Evolutionary conservation across 35 echinoderm and acorn worm genomes (phyloP), one percentile per base, ranked within the genome.

Genomic region (Hemicentrotus pulcherrimus): DNA sequence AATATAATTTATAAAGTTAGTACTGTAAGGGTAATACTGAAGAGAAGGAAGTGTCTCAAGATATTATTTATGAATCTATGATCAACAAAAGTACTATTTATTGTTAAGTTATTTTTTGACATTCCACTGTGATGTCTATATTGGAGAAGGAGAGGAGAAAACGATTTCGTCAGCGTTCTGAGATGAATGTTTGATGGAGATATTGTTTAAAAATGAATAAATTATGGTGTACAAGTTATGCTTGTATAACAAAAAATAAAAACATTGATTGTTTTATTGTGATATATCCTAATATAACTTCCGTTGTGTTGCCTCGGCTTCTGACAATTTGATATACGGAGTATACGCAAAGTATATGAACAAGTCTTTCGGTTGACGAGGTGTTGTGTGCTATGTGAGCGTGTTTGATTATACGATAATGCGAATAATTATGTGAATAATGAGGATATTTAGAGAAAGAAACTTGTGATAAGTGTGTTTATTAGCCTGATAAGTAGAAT

Each of bases 21-120:
- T 90, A 90, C 88, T 90, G 88, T 90, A 90, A 90, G 88, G 32
- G 88, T 45, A 45, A 90, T 33, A 45, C 88, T 90, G 88, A 90
- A 47, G 12, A 18, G 88, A 32, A 16, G 32, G 31, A 47, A 12
- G 86, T 90, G 32, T 90, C 32, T 90, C 32, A 47, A 90, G 88
- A 90, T 90, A 90, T 90, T 90, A 90, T 90, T 90, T 90, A 90
- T 90, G 88, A 90, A 90, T 90, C 88, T 90, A 90, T 90, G 88
- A 90, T 45, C 88, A 90, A 90, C 88, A 90, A 90, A 90, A 90
- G 88, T 90, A 90, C 88, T 90, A 90, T 90, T 90, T 90, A 90
- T 90, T 78, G 65, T n/a, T 90, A 90, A 90, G 88, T 90, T 90
- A 90, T 90, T 90, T 90, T 89, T 90, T 90, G 88, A 90, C 88